Conservation (phyloP, 2,888 invertebrate genomes). For the Hyalella azteca region DNA sequence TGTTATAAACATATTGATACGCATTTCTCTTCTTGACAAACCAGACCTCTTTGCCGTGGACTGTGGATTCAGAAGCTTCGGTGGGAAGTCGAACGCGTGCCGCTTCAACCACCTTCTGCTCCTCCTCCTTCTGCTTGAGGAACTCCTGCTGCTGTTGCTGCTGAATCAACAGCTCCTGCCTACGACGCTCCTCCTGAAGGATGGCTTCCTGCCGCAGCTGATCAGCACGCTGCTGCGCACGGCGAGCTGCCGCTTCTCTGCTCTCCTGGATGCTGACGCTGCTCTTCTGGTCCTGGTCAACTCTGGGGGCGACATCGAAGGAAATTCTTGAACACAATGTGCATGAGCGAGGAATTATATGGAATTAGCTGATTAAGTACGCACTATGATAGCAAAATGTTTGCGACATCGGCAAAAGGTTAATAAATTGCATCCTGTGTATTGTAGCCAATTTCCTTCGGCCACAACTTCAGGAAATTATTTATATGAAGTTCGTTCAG, state of each 20-base stretch:
- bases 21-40: too few relatives aligned
- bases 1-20: neutral
- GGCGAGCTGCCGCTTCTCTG: slow-evolving; percentile 26
- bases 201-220: slow-evolving; percentile 30
- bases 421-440: too few relatives aligned
- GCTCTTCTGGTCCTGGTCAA: slow-evolving; percentile 2
- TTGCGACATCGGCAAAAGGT: too few relatives aligned
- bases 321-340: too few relatives aligned
- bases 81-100: slow-evolving; percentile 63
- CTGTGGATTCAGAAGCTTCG: slow-evolving; percentile 80
- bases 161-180: slow-evolving; percentile 38
- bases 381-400: too few relatives aligned
- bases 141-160: slow-evolving; percentile 48
- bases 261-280: slow-evolving; percentile 30
- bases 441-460: too few relatives aligned
- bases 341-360: too few relatives aligned
- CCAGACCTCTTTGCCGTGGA: slow-evolving; percentile 90
- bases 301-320: neutral
- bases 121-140: slow-evolving; percentile 42
- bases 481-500: too few relatives aligned
- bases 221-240: slow-evolving; percentile 39
- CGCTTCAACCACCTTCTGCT: slow-evolving; percentile 21
- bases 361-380: too few relatives aligned
- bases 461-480: too few relatives aligned
- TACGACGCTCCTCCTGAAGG: slow-evolving; percentile 20